Conservation (phyloP, 2,113 vertebrate genomes). For the Hyla sarda region DNA sequence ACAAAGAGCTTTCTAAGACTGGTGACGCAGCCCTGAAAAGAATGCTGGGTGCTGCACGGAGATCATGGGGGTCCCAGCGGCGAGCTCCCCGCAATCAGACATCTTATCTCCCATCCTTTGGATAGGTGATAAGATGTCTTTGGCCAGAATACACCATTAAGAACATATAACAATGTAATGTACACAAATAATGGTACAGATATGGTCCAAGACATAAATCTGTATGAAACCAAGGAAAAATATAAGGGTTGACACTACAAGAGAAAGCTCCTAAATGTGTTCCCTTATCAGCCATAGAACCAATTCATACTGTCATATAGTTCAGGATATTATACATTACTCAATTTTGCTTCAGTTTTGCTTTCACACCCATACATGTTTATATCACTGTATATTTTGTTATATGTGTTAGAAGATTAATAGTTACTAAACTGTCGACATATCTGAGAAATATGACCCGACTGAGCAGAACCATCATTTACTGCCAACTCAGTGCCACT, state of each 20-base stretch:
- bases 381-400: neutral
- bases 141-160: no score
- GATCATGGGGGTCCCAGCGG: no score
- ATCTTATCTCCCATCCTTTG: no score
- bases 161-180: no score
- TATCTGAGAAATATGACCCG: neutral
- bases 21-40: no score
- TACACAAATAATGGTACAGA: neutral
- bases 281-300: neutral
- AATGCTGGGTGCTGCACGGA: no score
- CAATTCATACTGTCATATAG: neutral
- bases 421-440: neutral
- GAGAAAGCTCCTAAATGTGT: neutral
- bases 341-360: neutral
- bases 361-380: neutral
- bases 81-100: no score
- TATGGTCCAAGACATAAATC: no score
- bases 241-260: neutral
- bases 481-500: neutral
- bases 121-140: no score
- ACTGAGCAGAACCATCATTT: neutral
- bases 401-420: neutral
- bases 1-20: no score
- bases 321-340: neutral
- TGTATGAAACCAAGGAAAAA: neutral